These are phyloP conservation scores for Astyanax mexicanus DNA, from an alignment of 2,797 vertebrate genomes.

Conservation along the genomic window DNA sequence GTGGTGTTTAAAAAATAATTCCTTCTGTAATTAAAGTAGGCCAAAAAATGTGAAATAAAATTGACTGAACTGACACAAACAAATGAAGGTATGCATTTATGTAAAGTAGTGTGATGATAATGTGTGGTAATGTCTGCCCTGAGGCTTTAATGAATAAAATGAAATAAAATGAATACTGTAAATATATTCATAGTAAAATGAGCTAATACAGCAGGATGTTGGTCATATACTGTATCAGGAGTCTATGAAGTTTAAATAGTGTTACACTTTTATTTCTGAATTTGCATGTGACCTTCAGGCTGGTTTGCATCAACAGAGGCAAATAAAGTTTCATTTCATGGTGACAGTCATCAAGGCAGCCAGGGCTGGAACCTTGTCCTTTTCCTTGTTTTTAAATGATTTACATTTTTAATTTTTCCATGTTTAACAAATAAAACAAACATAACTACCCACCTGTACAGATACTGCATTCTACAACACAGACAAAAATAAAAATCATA, in stretches of 20 bases:
- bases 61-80: not conserved
- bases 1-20: not conserved
- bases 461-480: slow-evolving; percentile 10
- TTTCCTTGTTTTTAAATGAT: not conserved
- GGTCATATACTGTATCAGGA: not conserved
- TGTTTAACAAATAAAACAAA: no score
- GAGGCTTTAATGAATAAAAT: no score
- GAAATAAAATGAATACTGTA: no score
- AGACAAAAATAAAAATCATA: slow-evolving; percentile 34
- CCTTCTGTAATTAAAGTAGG: no score
- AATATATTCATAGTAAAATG: not conserved
- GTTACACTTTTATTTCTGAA: slow-evolving; percentile 3
- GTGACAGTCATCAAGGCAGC: not conserved
- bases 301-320: slow-evolving; percentile 2
- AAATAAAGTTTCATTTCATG: not conserved
- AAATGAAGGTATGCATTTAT: no score
- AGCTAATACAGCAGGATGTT: not conserved
- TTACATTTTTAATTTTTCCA: slow-evolving; percentile 27
- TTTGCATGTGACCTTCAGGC: slow-evolving; percentile 20
- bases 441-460: slow-evolving; percentile 37
- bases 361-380: no score
- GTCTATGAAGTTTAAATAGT: not conserved
- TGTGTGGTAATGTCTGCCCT: no score
- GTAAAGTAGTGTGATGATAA: no score
- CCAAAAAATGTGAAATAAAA: not conserved